Evolutionary conservation across 2,888 invertebrate species (phyloP).

Genomic region (Eustalomyia histrio): DNA sequence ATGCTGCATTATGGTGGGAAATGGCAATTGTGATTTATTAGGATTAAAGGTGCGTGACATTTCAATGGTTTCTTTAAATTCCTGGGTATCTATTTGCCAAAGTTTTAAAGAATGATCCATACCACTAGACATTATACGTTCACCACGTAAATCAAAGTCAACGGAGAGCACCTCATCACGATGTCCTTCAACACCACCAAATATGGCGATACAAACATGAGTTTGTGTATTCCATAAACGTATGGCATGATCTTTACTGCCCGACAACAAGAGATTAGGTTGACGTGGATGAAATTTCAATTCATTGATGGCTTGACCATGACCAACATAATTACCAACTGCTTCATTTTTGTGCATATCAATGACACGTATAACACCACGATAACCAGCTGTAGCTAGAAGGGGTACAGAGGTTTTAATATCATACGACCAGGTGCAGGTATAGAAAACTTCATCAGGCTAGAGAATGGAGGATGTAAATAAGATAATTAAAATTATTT

Average conservation of each 20-base stretch:
- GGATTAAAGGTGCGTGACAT: constrained; percentile 91
- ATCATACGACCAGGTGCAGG: constrained; percentile 96
- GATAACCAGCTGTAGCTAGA: constrained; percentile 93
- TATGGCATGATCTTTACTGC: constrained; percentile 93
- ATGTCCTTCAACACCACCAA: constrained; percentile 98
- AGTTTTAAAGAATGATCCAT: constrained; percentile 99
- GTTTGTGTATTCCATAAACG: constrained; percentile 97
- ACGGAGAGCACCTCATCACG: constrained; percentile 94
- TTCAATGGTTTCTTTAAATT: constrained; percentile 90
- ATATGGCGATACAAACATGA: constrained; percentile 95
- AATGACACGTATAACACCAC: constrained; percentile 95
- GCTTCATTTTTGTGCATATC: constrained; percentile 91
- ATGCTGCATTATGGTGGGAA: constrained; percentile 93
- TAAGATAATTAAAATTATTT: not conserved
- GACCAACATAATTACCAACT: constrained; percentile 92
- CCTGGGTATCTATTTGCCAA: constrained; percentile 92
- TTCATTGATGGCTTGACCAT: constrained; percentile 94
- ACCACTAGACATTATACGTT: constrained; percentile 95
- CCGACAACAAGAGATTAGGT: constrained; percentile 88
- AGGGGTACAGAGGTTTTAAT: constrained; percentile 89
- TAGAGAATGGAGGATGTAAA: constrained; percentile 72
- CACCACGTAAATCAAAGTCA: constrained; percentile 90
- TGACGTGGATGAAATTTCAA: constrained; percentile 95
- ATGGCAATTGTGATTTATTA: constrained; percentile 88
- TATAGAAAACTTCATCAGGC: constrained; percentile 97